A percentile compares a stretch with the other conserved stretches of the same genome.
Evolutionary conservation across 2,797 vertebrate genomes (phyloP).

Genomic region (Rallus crepitans): DNA sequence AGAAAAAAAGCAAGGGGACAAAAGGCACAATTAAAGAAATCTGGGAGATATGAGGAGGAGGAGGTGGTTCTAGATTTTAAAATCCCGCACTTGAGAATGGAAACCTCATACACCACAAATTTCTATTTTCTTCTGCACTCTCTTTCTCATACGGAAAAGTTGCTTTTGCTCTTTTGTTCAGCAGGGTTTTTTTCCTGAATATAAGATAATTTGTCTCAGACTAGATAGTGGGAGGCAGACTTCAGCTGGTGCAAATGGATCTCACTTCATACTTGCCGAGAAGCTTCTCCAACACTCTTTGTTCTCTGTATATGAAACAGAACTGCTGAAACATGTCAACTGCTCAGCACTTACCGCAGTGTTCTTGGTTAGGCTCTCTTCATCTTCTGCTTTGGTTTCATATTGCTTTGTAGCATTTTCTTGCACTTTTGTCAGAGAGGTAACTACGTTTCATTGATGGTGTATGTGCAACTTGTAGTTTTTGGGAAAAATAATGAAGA

Average conservation of each 20-base stretch:
- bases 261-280: background rate
- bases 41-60: background rate
- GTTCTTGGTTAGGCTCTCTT: background rate
- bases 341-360: background rate
- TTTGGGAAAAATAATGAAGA: constrained; percentile 27
- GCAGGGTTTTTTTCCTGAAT: background rate
- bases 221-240: background rate
- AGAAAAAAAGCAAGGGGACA: background rate
- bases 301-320: constrained; percentile 21
- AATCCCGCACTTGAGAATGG: background rate
- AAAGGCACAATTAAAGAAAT: background rate
- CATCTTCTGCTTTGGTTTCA: background rate
- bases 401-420: background rate
- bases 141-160: background rate
- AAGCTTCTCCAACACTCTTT: constrained; percentile 33
- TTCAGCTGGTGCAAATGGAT: constrained; percentile 3
- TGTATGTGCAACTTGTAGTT: background rate
- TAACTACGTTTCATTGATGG: background rate
- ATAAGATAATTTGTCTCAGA: background rate
- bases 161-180: background rate
- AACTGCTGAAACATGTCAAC: constrained; percentile 38
- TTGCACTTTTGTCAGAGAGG: constrained; percentile 15
- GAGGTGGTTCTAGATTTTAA: background rate
- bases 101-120: background rate
- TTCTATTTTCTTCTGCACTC: background rate